Percentiles rank a stretch among this genome's conserved stretches.
Conservation (phyloP, 2,797 vertebrate species). For the Buceros bicornis region DNA sequence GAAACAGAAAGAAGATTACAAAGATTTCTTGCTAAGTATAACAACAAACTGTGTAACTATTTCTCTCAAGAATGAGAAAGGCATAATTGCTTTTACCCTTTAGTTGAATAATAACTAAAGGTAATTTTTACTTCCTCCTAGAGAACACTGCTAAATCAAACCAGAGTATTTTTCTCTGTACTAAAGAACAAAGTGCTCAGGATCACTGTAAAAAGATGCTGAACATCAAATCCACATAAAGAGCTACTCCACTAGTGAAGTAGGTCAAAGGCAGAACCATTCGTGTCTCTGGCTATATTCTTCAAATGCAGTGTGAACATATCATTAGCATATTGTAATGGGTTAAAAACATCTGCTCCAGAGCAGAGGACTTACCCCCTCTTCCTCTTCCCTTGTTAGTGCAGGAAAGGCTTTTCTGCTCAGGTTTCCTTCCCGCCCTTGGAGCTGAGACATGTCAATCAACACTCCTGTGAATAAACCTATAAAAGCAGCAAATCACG, state of each 20-base stretch:
- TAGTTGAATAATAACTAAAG: background rate
- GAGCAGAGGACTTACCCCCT: no score
- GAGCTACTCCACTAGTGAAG: background rate
- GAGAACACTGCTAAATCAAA: background rate
- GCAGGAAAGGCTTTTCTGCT: no score
- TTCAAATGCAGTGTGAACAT: background rate
- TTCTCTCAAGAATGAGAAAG: background rate
- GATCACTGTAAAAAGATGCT: background rate
- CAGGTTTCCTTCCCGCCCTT: no score
- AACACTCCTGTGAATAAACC: no score
- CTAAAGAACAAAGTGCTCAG: background rate
- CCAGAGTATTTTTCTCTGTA: background rate
- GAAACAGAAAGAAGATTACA: background rate
- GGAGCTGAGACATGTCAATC: no score
- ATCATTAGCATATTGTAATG: background rate
- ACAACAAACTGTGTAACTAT: accelerated
- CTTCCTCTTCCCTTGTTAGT: no score
- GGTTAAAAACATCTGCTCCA: no score
- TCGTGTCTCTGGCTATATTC: background rate
- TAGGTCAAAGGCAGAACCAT: background rate
- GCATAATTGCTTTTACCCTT: background rate
- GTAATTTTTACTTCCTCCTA: background rate
- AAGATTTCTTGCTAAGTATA: background rate
- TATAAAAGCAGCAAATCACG: no score
- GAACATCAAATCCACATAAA: background rate